Conservation (phyloP, 2,888 invertebrate species). For the Smittia aterrima region DNA sequence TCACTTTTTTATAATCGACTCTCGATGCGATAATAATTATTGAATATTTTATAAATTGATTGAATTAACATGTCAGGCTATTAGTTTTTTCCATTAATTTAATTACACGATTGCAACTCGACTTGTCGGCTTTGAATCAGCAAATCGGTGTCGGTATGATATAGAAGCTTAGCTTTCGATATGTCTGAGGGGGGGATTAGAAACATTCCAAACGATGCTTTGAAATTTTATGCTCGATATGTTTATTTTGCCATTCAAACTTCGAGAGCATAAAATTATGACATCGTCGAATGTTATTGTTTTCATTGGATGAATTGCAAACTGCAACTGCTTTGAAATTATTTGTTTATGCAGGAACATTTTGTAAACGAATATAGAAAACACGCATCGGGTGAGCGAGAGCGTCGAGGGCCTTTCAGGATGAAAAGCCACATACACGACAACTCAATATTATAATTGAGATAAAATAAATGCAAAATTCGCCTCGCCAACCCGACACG, state of each 20-base stretch:
- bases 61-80: conserved; percentile 33
- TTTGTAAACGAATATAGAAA: conserved; percentile 37
- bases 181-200: background rate
- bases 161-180: background rate
- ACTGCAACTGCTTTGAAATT: background rate
- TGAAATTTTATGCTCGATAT: background rate
- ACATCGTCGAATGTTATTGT: background rate
- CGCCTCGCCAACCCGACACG: background rate
- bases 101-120: conserved; percentile 23
- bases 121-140: background rate
- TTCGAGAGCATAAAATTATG: background rate
- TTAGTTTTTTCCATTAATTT: conserved; percentile 41
- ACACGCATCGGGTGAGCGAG: conserved; percentile 5
- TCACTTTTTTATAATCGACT: background rate
- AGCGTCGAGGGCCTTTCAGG: too few species aligned
- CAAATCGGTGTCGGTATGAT: background rate
- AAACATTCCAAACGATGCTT: background rate
- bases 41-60: conserved; percentile 40
- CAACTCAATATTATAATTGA: conserved; percentile 41
- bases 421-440: conserved; percentile 24
- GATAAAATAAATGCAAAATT: conserved; percentile 40
- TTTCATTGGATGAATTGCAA: conserved; percentile 21
- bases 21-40: conserved; percentile 37
- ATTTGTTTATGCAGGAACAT: conserved; percentile 14
- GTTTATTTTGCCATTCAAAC: conserved; percentile 14